These are phyloP conservation scores for Drosophila maculinotata DNA, from an alignment of 2,888 invertebrate species.

Conservation along the genomic window DNA sequence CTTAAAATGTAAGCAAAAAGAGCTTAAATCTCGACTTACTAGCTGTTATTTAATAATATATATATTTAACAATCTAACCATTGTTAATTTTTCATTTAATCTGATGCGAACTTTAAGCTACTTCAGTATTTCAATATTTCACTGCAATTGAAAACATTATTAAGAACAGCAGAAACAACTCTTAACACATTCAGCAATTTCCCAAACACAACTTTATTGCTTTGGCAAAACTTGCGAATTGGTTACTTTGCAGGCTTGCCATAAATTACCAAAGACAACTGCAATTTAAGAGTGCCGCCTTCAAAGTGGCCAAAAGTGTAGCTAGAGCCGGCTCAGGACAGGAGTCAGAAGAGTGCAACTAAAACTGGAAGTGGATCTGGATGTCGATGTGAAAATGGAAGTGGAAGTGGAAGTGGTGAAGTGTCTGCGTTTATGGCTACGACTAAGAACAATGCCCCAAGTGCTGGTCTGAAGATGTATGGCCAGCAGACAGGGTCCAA, in stretches of 20 bases:
- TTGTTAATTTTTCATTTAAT: too few species aligned
- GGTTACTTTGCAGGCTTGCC: neutral
- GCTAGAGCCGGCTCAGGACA: slow-evolving; percentile 1
- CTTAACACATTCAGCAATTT: neutral
- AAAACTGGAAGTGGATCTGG: slow-evolving; percentile 8
- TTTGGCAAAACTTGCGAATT: slow-evolving; percentile 13
- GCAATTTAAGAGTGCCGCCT: slow-evolving; percentile 47
- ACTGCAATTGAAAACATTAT: neutral
- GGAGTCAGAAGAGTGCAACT: slow-evolving; percentile 16
- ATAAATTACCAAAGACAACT: slow-evolving; percentile 42
- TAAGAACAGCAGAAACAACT: neutral
- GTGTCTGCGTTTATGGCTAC: slow-evolving; percentile 25
- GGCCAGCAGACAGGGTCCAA: slow-evolving; percentile 20
- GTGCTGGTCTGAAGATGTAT: slow-evolving; percentile 29
- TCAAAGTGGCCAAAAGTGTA: slow-evolving; percentile 12
- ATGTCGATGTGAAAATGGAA: too few species aligned
- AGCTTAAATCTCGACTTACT: neutral
- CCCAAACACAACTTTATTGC: slow-evolving; percentile 3
- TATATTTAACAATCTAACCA: too few species aligned
- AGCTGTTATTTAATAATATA: too few species aligned
- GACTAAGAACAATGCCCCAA: slow-evolving; percentile 44
- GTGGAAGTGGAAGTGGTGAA: slow-evolving; percentile 2
- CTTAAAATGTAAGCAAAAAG: too few species aligned
- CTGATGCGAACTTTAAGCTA: neutral
- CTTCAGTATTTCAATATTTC: neutral